phyloP scores from a whole-genome alignment of 1,140 invertebrate genomes.

The Anastrepha obliqua region DNA sequence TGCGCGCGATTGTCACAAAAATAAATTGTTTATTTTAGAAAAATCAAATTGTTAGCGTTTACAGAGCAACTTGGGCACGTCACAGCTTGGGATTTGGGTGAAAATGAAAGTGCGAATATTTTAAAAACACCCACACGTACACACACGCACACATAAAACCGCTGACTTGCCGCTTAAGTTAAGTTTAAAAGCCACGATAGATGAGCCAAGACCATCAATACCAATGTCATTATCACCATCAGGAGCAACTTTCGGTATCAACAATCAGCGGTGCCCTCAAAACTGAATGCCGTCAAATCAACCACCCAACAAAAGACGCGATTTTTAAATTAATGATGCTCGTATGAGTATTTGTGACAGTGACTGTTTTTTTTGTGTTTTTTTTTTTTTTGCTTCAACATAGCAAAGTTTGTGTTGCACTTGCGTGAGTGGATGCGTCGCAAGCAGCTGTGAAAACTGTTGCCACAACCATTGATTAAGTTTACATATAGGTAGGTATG shows the following conservation, averaged over 20 bases:
- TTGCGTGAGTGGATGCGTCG: slow-evolving; percentile 2
- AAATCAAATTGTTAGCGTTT: slow-evolving; percentile 40
- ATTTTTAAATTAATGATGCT: slow-evolving; percentile 56
- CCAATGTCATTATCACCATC: neutral
- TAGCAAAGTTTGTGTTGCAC: neutral
- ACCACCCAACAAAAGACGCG: slow-evolving; percentile 14
- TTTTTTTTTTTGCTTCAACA: too few relatives aligned
- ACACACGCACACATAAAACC: neutral
- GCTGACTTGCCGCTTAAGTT: neutral
- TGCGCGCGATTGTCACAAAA: slow-evolving; percentile 43
- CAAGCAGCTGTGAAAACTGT: neutral
- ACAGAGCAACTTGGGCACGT: neutral
- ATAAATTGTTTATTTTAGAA: slow-evolving; percentile 54
- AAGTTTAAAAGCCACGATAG: neutral
- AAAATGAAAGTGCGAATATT: slow-evolving; percentile 29
- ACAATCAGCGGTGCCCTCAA: neutral
- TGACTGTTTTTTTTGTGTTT: neutral
- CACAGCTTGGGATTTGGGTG: neutral
- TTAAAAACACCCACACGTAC: neutral
- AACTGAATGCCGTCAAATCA: neutral
- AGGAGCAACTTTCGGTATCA: neutral
- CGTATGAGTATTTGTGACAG: neutral
- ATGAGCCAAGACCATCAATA: neutral
- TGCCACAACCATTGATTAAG: neutral
- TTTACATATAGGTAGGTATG: neutral